Percentiles rank a stretch among this genome's conserved stretches.
Evolutionary conservation across 2,888 invertebrate species (phyloP).

Genomic region (Drosophila merina): DNA sequence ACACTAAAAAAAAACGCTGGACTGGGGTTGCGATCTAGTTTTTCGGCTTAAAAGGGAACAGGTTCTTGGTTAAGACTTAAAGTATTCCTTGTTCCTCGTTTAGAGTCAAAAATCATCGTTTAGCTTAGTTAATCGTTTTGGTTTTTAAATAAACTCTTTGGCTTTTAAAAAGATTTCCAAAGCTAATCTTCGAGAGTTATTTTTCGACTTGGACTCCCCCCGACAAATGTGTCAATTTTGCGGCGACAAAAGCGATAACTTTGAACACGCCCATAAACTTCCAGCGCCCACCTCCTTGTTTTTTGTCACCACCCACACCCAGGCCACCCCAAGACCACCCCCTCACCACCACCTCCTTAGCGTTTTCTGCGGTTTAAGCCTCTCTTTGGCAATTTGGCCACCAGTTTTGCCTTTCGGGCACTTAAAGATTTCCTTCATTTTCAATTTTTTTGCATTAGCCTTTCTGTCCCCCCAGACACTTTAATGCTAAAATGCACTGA

Average conservation of each 20-base stretch:
- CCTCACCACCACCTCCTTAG: neutral
- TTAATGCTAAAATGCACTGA: neutral
- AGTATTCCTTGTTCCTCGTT: neutral
- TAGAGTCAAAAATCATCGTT: neutral
- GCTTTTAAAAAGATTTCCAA: too few species aligned
- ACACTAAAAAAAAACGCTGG: conserved; percentile 1
- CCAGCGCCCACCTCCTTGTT: neutral
- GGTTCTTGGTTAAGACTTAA: conserved; percentile 5
- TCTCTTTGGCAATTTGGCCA: conserved; percentile 32
- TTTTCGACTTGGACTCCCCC: neutral
- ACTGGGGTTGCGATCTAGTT: conserved; percentile 25
- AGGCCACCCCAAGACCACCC: neutral
- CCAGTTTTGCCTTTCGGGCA: conserved; percentile 44
- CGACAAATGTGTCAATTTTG: conserved; percentile 61
- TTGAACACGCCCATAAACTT: conserved; percentile 34
- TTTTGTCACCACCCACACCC: conserved; percentile 8
- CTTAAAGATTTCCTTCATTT: conserved; percentile 45
- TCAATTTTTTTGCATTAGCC: conserved; percentile 1
- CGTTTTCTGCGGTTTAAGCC: neutral
- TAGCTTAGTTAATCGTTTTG: neutral
- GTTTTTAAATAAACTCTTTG: too few species aligned
- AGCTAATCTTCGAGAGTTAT: too few species aligned
- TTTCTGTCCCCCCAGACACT: neutral
- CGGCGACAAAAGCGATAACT: conserved; percentile 65
- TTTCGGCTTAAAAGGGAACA: conserved; percentile 13